phyloP scores from a whole-genome alignment of 2,797 vertebrate genomes.

The Takifugu rubripes region DNA sequence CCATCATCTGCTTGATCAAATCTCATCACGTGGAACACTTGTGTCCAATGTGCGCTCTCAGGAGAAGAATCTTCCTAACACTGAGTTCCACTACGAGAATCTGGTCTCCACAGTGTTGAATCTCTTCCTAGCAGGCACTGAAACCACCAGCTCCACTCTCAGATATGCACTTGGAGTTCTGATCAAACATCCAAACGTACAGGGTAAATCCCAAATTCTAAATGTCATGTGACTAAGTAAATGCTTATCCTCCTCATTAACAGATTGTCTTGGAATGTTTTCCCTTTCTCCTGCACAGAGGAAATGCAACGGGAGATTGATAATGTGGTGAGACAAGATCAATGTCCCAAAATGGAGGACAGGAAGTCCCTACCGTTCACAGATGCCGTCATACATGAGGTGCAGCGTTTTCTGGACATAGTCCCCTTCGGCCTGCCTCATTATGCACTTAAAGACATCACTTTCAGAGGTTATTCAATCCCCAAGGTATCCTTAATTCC shows the following conservation, averaged over 20 bases:
- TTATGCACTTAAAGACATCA: slow-evolving; percentile 58
- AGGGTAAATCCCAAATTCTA: slow-evolving; percentile 61
- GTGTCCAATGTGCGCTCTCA: slow-evolving; percentile 22
- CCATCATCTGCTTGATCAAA: background rate
- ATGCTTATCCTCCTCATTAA: too few species aligned
- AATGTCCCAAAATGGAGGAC: slow-evolving; percentile 63
- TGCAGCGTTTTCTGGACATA: slow-evolving; percentile 66
- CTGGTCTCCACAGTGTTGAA: slow-evolving; percentile 71
- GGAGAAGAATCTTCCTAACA: slow-evolving; percentile 65
- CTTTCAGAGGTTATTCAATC: slow-evolving; percentile 69
- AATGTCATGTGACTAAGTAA: too few species aligned
- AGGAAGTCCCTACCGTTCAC: slow-evolving; percentile 75
- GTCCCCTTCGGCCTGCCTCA: slow-evolving; percentile 65
- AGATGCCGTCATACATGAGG: slow-evolving; percentile 75
- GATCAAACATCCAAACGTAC: slow-evolving; percentile 75
- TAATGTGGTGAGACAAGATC: slow-evolving; percentile 56
- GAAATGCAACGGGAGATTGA: slow-evolving; percentile 71
- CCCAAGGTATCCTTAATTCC: slow-evolving; percentile 37
- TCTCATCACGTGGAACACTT: too few species aligned
- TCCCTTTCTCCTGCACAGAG: slow-evolving; percentile 48
- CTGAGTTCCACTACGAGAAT: slow-evolving; percentile 75
- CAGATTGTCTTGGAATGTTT: background rate
- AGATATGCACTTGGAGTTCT: slow-evolving; percentile 72
- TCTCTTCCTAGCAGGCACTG: slow-evolving; percentile 74
- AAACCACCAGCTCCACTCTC: slow-evolving; percentile 73